These are phyloP conservation scores for Athalia rosae DNA, from an alignment of 2,888 invertebrate species.

Conservation along the genomic window DNA sequence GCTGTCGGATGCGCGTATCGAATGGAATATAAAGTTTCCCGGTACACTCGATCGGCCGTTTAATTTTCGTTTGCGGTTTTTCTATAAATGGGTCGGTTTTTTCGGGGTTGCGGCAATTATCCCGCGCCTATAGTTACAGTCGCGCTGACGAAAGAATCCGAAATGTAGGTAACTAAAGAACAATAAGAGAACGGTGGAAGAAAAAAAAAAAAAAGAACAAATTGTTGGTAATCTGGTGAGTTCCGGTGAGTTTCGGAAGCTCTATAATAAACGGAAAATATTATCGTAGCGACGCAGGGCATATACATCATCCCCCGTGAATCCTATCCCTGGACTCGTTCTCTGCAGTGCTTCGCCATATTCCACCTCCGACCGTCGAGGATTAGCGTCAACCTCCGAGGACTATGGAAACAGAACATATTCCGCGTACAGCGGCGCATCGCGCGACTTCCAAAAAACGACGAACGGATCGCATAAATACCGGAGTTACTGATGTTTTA, in stretches of 20 bases:
- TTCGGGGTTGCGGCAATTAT: too few species aligned
- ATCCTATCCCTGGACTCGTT: slow-evolving; percentile 62
- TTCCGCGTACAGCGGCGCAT: too few species aligned
- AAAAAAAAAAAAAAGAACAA: not conserved
- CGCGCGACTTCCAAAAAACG: slow-evolving; percentile 56
- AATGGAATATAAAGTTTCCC: too few species aligned
- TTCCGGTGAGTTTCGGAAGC: slow-evolving; percentile 40
- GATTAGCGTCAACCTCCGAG: slow-evolving; percentile 71
- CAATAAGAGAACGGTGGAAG: not conserved
- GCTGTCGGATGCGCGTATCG: too few species aligned
- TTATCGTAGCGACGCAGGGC: slow-evolving; percentile 71
- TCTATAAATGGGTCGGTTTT: too few species aligned
- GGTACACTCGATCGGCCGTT: too few species aligned
- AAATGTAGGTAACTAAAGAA: not conserved
- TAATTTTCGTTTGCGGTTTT: too few species aligned
- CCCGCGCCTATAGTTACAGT: too few species aligned
- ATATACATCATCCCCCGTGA: slow-evolving; percentile 66
- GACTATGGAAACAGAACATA: slow-evolving; percentile 55
- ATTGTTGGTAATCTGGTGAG: slow-evolving; percentile 32
- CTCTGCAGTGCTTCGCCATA: slow-evolving; percentile 45
- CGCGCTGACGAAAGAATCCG: not conserved
- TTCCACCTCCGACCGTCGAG: slow-evolving; percentile 58
- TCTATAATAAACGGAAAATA: slow-evolving; percentile 60
- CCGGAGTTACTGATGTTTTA: slow-evolving; percentile 73
- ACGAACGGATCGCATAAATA: slow-evolving; percentile 69